Percentiles rank a stretch among this genome's conserved stretches.
Evolutionary conservation across 2,888 invertebrate species (phyloP).

Genomic region (Oxyteleia sp.): DNA sequence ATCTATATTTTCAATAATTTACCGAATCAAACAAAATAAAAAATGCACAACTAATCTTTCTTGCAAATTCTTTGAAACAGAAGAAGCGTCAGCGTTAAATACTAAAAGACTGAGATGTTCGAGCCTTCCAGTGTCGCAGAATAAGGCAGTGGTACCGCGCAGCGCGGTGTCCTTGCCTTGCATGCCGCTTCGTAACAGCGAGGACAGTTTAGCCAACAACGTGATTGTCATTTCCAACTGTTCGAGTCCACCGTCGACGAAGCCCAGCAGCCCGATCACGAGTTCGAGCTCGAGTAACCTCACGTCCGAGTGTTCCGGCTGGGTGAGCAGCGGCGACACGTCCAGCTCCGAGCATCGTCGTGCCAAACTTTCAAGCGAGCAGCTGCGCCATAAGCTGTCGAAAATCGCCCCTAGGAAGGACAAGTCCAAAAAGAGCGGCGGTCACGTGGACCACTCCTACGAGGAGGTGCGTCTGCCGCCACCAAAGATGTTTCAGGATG

Average conservation of each 20-base stretch:
- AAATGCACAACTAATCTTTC: no score
- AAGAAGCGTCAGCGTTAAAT: constrained; percentile 73
- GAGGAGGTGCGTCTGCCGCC: constrained; percentile 93
- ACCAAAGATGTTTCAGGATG: constrained; percentile 95
- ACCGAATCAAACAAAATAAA: no score
- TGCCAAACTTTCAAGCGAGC: constrained; percentile 89
- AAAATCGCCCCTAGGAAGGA: constrained; percentile 89
- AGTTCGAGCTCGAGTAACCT: constrained; percentile 90
- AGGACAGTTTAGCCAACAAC: constrained; percentile 83
- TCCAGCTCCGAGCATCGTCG: constrained; percentile 85
- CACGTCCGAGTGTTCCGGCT: constrained; percentile 94
- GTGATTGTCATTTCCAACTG: constrained; percentile 81
- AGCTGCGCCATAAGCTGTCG: constrained; percentile 90
- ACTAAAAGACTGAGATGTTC: constrained; percentile 85
- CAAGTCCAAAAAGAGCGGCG: constrained; percentile 53
- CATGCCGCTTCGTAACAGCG: constrained; percentile 85
- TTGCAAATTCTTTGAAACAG: constrained; percentile 22
- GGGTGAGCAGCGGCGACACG: constrained; percentile 93
- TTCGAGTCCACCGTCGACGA: constrained; percentile 83
- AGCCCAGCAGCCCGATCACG: constrained; percentile 86
- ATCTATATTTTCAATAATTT: no score
- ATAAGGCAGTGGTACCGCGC: constrained; percentile 84
- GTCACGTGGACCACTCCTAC: constrained; percentile 89
- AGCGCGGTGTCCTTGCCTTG: constrained; percentile 86
- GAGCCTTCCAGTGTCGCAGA: constrained; percentile 85